Base-by-base conservation (phyloP, 1,140 invertebrate genomes). In the Drosophila nigrodunni region DNA sequence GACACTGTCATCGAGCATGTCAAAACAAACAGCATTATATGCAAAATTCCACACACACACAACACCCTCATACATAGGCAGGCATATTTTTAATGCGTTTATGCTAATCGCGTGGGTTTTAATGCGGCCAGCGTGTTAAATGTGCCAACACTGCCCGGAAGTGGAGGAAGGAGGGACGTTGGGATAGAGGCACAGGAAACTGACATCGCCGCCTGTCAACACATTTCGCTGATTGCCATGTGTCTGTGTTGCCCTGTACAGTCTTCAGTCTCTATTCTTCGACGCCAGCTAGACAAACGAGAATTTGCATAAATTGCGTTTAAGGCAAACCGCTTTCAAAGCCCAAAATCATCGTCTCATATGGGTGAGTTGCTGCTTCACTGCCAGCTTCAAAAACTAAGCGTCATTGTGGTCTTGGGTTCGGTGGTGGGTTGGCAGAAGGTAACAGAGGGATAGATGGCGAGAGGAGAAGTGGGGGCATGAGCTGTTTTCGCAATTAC, bases 31-130 rank as follows among this genome's bases (percentile, higher is more conserved):
- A 86, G 75, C 75, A 91, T 78, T 90, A 83, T 91, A 91, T 89
- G 80, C 62, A 82, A 82, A 82, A 43, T 64, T 77, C 67, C 52
- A 82, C 25, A 30, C 25, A 30, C 25, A 30, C 25, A 30, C 34
- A 60, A 39, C 30, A 49, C 46, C 54, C 46, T 41, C 39, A 61
- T 49, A 57, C 44, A 39, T 39, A 69, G 73, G 52, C 67, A 75
- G 81, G 78, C 82, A 89, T 80, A 88, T 88, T 91, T 91, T 91
- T 91, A 91, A 91, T 91, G 90, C 90, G 89, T 91, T 91, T 91
- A 91, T 91, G 90, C 80, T 91, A 91, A 91, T 91, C 85, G 74
- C 71, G 70, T 75, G 85, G 82, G 78, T 81, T 82, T 82, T 72
- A 76, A 88, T 87, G 83, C 80, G 85, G 82, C 82, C 77, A 80